Evolutionary conservation across 2,113 vertebrate species (phyloP), one percentile per base, ranked within the genome.

Genomic region (Arvicanthis niloticus): DNA sequence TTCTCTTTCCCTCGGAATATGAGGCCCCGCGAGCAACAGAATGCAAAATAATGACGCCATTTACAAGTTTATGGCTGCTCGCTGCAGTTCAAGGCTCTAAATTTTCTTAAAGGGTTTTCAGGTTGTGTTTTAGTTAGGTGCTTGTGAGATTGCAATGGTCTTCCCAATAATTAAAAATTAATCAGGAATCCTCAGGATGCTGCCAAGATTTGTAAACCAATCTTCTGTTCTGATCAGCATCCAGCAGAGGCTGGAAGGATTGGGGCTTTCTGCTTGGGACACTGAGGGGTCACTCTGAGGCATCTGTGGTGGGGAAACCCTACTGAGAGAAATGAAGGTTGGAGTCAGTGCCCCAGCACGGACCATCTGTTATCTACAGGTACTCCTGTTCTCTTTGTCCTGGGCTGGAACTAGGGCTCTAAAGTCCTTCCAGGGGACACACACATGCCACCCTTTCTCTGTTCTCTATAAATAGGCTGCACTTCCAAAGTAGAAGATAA

Each of bases 11-110:
- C 75, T 70, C 51, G 48, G 84, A 97, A 96, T 97, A 97, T 82
- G 89, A 97, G 91, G 87, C 93, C 96, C 95, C 73, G 45, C 40
- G 94, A 98, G 97, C 88, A 89, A 89, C 95, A 97, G n/a, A 95
- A 90, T 22, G 67, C 42, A 88, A 95, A 93, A 87, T 89, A 93
- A 96, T 75, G 80, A 31, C 6, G 76, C 91, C 87, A 94, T 90
- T 97, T 96, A 73, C 77, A 91, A 93, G 85, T 91, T 94, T 94
- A 91, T 85, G 51, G 68, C 68, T 1, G 62, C 75, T 90, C 91
- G 9, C 42, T 60, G 88, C 2, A 1, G 76, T 0, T 21, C 45
- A 89, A 91, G n/a, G 70, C 65, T 94, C 65, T 81, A 91, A 19
- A 92, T 88, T 92, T 82, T 96, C 93, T 88, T 72, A 94, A 96